Percentiles rank a stretch among this genome's conserved stretches.
phyloP scores from a whole-genome alignment of 2,797 vertebrate species.

The Cercopithecus mitis region DNA sequence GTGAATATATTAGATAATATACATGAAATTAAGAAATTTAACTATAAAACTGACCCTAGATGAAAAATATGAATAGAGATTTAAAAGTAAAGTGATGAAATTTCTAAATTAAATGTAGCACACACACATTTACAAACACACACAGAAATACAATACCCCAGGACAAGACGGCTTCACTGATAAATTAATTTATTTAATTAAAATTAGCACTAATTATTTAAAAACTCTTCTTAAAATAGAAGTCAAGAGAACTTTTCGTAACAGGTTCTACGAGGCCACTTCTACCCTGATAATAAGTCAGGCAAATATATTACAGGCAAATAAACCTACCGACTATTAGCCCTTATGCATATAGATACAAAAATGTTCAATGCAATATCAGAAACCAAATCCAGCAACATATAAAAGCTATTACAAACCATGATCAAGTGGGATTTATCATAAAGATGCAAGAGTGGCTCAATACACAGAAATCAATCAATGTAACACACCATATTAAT shows the following conservation, averaged over 20 bases:
- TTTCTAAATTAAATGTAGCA: neutral
- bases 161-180: neutral
- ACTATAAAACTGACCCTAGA: neutral
- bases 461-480: neutral
- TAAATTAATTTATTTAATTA: neutral
- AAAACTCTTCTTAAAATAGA: neutral
- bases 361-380: neutral
- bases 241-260: neutral
- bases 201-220: neutral
- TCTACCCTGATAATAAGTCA: neutral
- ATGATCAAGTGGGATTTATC: neutral
- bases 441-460: neutral
- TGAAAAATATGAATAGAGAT: neutral
- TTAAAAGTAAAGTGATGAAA: neutral
- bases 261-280: neutral
- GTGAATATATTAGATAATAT: neutral
- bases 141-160: neutral
- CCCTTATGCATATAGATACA: neutral
- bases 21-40: neutral
- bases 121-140: neutral
- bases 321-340: neutral
- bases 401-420: neutral
- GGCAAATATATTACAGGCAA: neutral
- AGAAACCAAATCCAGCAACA: neutral
- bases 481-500: neutral